Percentiles rank a stretch among this genome's conserved stretches.
Evolutionary conservation across 2,888 invertebrate genomes (phyloP).

Genomic region (Pristionchus arcanus): DNA sequence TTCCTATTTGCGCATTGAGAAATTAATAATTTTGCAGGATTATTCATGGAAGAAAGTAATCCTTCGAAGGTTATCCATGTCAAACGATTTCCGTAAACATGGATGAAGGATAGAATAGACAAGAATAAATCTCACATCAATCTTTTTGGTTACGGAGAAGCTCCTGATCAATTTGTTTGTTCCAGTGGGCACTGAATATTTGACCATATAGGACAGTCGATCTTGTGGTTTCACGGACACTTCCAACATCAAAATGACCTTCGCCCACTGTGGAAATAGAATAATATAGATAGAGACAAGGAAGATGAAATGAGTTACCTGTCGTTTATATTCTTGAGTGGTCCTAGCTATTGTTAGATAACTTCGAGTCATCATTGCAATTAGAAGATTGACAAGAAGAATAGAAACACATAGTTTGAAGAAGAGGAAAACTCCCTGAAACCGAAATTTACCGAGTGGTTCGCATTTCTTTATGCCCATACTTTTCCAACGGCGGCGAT

Average conservation of each 20-base stretch:
- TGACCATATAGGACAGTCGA: conserved; percentile 89
- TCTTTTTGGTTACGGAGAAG: background rate
- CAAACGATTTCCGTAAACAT: too few relatives aligned
- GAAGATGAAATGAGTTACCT: conserved; percentile 29
- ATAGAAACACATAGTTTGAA: conserved; percentile 98
- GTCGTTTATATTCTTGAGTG: conserved; percentile 92
- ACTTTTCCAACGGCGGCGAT: background rate
- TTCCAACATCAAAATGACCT: conserved; percentile 96
- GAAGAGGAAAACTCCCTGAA: conserved; percentile 88
- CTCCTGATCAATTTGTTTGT: background rate
- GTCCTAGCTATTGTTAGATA: conserved; percentile 97
- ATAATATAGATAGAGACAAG: background rate
- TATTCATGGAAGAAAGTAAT: too few relatives aligned
- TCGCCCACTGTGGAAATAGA: conserved; percentile 88
- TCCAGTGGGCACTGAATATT: conserved; percentile 86
- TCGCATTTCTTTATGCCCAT: background rate
- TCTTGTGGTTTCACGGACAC: conserved; percentile 93
- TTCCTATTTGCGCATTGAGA: too few relatives aligned
- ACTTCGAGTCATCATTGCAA: conserved; percentile 99
- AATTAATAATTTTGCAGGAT: too few relatives aligned
- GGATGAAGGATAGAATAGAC: too few relatives aligned
- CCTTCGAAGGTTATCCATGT: too few relatives aligned
- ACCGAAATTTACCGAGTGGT: background rate
- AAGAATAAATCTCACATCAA: background rate
- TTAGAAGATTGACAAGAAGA: conserved; percentile 95